Evolutionary conservation across 2,888 invertebrate species (phyloP).

Genomic region (Sericinus montela): DNA sequence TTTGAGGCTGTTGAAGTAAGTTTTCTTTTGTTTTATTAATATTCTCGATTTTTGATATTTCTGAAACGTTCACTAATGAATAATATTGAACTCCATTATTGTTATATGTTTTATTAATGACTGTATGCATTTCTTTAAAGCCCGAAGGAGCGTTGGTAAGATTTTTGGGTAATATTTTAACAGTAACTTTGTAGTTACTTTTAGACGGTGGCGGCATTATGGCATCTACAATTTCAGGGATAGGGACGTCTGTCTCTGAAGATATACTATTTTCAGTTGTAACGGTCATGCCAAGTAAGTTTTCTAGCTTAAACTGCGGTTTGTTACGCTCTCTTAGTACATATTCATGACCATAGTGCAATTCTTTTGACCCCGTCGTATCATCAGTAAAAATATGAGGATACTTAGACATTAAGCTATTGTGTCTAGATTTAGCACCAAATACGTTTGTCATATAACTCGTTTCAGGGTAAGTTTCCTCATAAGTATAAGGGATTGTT

Average conservation of each 20-base stretch:
- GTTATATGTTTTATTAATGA: slow-evolving; percentile 61
- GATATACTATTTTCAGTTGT: slow-evolving; percentile 20
- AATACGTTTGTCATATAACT: slow-evolving; percentile 31
- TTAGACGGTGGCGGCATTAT: slow-evolving; percentile 29
- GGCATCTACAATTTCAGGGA: slow-evolving; percentile 36
- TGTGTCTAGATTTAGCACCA: slow-evolving; percentile 36
- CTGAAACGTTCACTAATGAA: slow-evolving; percentile 58
- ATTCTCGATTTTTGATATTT: slow-evolving; percentile 57
- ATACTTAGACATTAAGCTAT: slow-evolving; percentile 55
- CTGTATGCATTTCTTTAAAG: slow-evolving; percentile 62
- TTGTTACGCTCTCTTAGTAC: slow-evolving; percentile 6
- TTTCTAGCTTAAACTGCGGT: slow-evolving; percentile 13
- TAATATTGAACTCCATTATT: slow-evolving; percentile 54
- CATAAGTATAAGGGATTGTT: slow-evolving; percentile 31
- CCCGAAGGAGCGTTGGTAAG: slow-evolving; percentile 37
- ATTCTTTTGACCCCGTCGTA: slow-evolving; percentile 38
- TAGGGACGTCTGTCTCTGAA: slow-evolving; percentile 14
- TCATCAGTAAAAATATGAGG: slow-evolving; percentile 62
- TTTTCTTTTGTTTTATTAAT: slow-evolving; percentile 30
- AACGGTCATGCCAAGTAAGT: slow-evolving; percentile 8
- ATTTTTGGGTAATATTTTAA: slow-evolving; percentile 62
- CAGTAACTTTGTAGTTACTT: slow-evolving; percentile 51
- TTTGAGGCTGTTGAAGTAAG: not conserved
- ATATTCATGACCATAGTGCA: slow-evolving; percentile 19
- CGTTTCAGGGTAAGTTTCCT: slow-evolving; percentile 23